Conservation (phyloP, 23 tunicate species). For the Ciona savignyi region DNA sequence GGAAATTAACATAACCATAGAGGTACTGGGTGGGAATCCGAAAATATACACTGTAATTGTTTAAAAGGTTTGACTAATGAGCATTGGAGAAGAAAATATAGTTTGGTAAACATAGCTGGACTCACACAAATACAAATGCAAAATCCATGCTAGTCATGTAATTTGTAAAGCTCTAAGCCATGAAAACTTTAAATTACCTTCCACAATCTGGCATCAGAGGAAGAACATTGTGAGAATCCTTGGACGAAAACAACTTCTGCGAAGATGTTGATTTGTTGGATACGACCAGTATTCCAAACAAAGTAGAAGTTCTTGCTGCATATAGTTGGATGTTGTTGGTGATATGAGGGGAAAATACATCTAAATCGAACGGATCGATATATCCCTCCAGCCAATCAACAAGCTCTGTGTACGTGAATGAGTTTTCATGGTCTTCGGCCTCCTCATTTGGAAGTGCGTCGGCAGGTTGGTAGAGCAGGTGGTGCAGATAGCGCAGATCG, state of each 20-base stretch:
- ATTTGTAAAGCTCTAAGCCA: too few relatives aligned
- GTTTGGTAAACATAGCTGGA: too few relatives aligned
- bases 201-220: conserved; percentile 86
- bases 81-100: too few relatives aligned
- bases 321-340: conserved; percentile 56
- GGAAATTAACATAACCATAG: too few relatives aligned
- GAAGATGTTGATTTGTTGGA: conserved; percentile 39
- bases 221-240: conserved; percentile 71
- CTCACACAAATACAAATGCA: too few relatives aligned
- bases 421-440: conserved; percentile 1
- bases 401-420: conserved; percentile 41
- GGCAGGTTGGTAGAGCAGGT: conserved; percentile 36
- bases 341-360: conserved; percentile 77
- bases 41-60: too few relatives aligned
- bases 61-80: too few relatives aligned
- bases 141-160: too few relatives aligned
- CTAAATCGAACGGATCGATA: conserved; percentile 91
- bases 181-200: conserved; percentile 59
- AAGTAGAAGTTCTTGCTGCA: conserved; percentile 38
- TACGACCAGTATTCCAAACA: conserved; percentile 57
- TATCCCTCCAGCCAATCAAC: conserved; percentile 86
- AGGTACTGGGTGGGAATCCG: too few relatives aligned
- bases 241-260: conserved; percentile 27
- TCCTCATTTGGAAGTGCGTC: conserved; percentile 14
- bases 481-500: conserved; percentile 49